A percentile compares a stretch with the other conserved stretches of the same genome.
Conservation (phyloP, 2,113 vertebrate species). For the Paradoxurus hermaphroditus region DNA sequence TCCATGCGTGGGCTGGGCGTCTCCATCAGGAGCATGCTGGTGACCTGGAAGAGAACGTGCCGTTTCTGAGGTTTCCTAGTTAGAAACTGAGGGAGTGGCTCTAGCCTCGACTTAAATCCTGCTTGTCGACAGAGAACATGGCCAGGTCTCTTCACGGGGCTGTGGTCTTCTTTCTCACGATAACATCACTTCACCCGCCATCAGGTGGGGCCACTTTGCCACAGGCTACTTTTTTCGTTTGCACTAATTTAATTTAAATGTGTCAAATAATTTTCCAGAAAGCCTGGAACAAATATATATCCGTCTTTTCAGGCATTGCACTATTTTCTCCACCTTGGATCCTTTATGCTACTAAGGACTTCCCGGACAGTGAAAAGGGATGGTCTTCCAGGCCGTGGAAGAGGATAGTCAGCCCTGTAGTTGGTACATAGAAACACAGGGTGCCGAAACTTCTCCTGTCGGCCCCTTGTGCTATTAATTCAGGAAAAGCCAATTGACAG, state of each 20-base stretch:
- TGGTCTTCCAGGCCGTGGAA: neutral
- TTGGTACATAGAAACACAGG: neutral
- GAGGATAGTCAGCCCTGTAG: neutral
- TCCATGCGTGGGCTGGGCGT: neutral
- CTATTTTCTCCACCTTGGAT: neutral
- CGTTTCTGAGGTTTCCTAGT: neutral
- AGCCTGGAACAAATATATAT: neutral
- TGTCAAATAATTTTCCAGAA: neutral
- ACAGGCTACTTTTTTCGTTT: neutral
- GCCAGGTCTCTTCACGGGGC: neutral
- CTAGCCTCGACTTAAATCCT: neutral
- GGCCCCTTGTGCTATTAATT: neutral
- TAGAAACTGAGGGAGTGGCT: neutral
- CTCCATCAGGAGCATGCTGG: neutral
- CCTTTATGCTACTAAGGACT: neutral
- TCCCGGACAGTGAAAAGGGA: neutral
- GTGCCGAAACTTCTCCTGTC: neutral
- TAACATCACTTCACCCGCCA: neutral
- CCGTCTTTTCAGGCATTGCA: neutral
- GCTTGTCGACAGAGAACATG: neutral
- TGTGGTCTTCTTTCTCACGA: neutral
- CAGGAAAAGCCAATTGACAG: neutral
- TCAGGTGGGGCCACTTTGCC: conserved; percentile 16
- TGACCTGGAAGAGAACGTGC: neutral
- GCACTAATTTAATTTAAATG: neutral